These are phyloP conservation scores for Salvelinus alpinus DNA, from an alignment of 2,113 vertebrate genomes.

Conservation along the genomic window DNA sequence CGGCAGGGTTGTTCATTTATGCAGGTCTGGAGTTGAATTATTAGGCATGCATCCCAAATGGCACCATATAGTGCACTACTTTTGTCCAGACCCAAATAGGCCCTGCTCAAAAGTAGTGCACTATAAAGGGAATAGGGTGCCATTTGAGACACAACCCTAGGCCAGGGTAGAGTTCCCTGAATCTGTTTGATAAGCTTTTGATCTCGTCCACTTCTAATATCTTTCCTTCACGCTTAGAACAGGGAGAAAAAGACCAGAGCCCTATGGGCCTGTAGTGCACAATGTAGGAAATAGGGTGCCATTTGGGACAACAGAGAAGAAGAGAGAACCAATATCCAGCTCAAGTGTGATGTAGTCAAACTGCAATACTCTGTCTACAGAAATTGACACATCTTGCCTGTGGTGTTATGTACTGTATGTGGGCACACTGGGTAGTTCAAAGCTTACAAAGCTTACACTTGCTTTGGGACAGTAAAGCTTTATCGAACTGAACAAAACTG, in stretches of 20 bases:
- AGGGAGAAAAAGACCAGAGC: conserved; percentile 33
- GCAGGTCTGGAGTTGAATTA: not conserved
- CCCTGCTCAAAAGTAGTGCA: too few species aligned
- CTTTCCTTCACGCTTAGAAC: conserved; percentile 51
- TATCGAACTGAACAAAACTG: too few species aligned
- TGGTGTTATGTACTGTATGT: not conserved
- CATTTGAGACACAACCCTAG: too few species aligned
- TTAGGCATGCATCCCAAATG: not conserved
- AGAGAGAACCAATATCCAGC: conserved; percentile 24
- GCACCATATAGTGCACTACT: too few species aligned
- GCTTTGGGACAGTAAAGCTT: too few species aligned
- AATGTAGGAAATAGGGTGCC: too few species aligned
- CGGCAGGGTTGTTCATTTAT: not conserved
- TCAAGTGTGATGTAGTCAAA: conserved; percentile 51
- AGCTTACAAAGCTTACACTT: too few species aligned
- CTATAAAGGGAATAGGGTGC: too few species aligned
- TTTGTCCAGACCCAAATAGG: too few species aligned
- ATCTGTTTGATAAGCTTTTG: conserved; percentile 51
- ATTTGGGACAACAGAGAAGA: not conserved
- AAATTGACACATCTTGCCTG: conserved; percentile 35
- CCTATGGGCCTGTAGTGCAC: conserved; percentile 3
- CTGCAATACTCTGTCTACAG: conserved; percentile 40
- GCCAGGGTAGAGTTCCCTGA: conserved; percentile 13
- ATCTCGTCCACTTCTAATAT: conserved; percentile 40
- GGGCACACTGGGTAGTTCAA: too few species aligned